Evolutionary conservation across 2,113 vertebrate species (phyloP), one percentile per base, ranked within the genome.

Genomic region (Sceloporus undulatus): DNA sequence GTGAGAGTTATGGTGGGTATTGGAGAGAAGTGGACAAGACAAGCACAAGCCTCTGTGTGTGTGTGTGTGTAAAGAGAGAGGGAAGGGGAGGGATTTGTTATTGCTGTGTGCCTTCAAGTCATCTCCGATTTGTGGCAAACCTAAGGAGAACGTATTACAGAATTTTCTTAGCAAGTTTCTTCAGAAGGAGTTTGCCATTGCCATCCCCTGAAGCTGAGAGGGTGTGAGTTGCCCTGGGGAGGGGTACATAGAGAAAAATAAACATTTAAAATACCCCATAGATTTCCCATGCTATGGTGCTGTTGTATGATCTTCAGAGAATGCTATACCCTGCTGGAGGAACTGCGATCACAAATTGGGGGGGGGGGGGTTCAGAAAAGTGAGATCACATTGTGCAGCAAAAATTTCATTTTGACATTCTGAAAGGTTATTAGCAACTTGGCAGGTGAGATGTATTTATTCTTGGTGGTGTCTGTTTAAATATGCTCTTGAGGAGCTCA

Each of bases 361-460:
- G 59, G 59, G 10, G 59, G 59, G 59, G 59, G 11, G 59, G 59
- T 13, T 13, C 1, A 62, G 59, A 81, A 82, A 82, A 62, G 19
- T 6, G 38, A 76, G 27, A 66, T 25, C 7, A 16, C 42, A 82
- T 76, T 54, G 14, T 66, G 18, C 27, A 40, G 25, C 7, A 77
- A 42, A 65, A 21, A 29, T 11, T 25, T 34, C 48, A 34, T 88
- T 82, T 88, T 88, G 80, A 75, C 71, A 76, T 40, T n/a, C 40
- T 34, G 65, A 77, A 75, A 76, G 59, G n/a, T 82, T 88, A 88
- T 76, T 77, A 83, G 74, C 73, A 74, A 82, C 59, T n/a, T 82
- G 87, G 87, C 56, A 76, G 80, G 40, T 82, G 73, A 66, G 80
- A 88, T 76, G 62, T 77, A 48, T 68, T 83, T 82, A 83, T 76